Evolutionary conservation across 2,888 invertebrate genomes (phyloP).

Genomic region (Muscina levida): DNA sequence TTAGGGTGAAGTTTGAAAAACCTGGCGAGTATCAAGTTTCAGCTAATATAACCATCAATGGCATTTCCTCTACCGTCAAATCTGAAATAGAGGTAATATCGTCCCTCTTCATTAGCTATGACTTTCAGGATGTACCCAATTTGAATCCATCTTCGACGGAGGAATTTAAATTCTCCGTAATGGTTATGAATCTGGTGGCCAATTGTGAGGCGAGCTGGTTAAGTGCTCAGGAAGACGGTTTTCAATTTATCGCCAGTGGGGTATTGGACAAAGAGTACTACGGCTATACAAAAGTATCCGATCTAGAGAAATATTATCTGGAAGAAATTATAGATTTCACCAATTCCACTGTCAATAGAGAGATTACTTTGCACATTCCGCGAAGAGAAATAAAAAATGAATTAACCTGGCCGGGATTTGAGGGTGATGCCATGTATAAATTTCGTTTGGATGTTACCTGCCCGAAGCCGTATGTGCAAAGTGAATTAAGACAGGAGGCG

Average conservation of each 20-base stretch:
- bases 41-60: constrained; percentile 63
- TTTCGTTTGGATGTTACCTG: constrained; percentile 66
- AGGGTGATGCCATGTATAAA: constrained; percentile 66
- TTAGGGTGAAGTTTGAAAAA: constrained; percentile 49
- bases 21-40: constrained; percentile 54
- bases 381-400: constrained; percentile 36
- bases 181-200: constrained; percentile 61
- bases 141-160: constrained; percentile 60
- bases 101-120: constrained; percentile 62
- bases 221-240: constrained; percentile 67
- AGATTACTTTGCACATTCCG: constrained; percentile 63
- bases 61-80: constrained; percentile 56
- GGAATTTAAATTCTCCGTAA: constrained; percentile 59
- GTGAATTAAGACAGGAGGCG: not conserved
- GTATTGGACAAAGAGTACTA: constrained; percentile 60
- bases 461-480: constrained; percentile 49
- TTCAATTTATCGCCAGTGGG: constrained; percentile 60
- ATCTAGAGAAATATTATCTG: constrained; percentile 61
- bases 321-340: constrained; percentile 63
- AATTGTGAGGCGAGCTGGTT: constrained; percentile 66
- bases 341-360: constrained; percentile 59
- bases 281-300: constrained; percentile 57
- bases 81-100: constrained; percentile 64
- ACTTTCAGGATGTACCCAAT: constrained; percentile 60
- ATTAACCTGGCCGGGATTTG: constrained; percentile 60